phyloP scores from a whole-genome alignment of 2,113 vertebrate genomes.

The Bagarius yarrelli region DNA sequence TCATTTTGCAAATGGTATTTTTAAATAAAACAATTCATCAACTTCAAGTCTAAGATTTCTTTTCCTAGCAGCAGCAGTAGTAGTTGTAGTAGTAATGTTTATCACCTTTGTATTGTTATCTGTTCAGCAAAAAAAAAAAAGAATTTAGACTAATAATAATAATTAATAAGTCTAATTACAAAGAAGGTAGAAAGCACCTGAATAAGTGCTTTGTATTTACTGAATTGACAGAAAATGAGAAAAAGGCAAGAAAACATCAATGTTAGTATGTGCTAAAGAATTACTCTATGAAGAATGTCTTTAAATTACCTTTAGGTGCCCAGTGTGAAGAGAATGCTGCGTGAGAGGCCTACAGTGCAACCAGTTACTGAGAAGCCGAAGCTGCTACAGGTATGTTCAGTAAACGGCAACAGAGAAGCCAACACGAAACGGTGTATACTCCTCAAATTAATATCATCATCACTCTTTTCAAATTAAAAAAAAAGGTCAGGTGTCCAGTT shows the following conservation, averaged over 20 bases:
- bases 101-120: too few relatives aligned
- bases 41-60: too few relatives aligned
- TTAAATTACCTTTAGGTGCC: constrained; percentile 53
- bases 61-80: too few relatives aligned
- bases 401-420: constrained; percentile 10
- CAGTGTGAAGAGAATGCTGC: constrained; percentile 58
- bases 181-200: not conserved
- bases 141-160: too few relatives aligned
- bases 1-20: too few relatives aligned
- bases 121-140: too few relatives aligned
- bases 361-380: constrained; percentile 35
- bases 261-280: not conserved
- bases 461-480: not conserved
- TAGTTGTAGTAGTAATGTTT: too few relatives aligned
- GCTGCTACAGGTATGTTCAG: constrained; percentile 35
- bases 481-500: not conserved
- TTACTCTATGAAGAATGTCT: not conserved
- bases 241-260: not conserved
- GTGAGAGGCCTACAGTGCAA: constrained; percentile 45
- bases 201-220: not conserved
- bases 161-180: not conserved
- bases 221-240: not conserved
- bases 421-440: not conserved
- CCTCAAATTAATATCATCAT: too few relatives aligned
- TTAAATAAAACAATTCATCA: too few relatives aligned